Percentiles rank a stretch among this genome's conserved stretches.
Evolutionary conservation across 2,113 vertebrate genomes (phyloP).

Genomic region (Nesogale talazaci): DNA sequence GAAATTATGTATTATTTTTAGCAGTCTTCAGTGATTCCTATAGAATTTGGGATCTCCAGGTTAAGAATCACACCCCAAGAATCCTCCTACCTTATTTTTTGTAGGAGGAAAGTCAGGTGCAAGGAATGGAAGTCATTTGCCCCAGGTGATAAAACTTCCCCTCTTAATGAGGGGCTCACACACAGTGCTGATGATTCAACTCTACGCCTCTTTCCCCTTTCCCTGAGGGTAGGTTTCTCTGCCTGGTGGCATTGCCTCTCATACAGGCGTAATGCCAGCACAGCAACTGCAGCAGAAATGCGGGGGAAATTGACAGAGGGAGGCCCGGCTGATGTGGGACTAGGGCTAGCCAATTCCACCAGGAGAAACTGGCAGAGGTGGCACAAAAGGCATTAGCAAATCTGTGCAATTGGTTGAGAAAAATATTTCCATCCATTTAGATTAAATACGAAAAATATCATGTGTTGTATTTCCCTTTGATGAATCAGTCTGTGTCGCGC

Average conservation of each 20-base stretch:
- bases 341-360: no score
- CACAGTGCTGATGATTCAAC: not conserved
- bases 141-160: not conserved
- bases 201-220: not conserved
- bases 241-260: not conserved
- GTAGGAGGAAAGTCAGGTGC: not conserved
- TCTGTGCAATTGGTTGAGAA: not conserved
- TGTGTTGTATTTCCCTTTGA: not conserved
- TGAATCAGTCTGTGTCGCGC: not conserved
- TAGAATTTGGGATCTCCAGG: no score
- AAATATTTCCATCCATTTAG: not conserved
- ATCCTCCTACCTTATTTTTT: not conserved
- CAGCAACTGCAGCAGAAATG: no score
- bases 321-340: not conserved
- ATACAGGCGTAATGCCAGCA: not conserved
- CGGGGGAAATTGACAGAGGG: not conserved
- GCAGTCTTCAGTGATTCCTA: not conserved
- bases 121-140: not conserved
- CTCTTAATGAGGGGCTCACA: not conserved
- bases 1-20: slow-evolving; percentile 21
- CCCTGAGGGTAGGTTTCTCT: no score
- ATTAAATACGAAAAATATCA: no score
- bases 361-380: not conserved
- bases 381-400: not conserved
- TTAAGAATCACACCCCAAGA: not conserved